A percentile compares a stretch with the other conserved stretches of the same genome.
Evolutionary conservation across 2,888 invertebrate species (phyloP).

Genomic region (Fissipunctia ypsillon): DNA sequence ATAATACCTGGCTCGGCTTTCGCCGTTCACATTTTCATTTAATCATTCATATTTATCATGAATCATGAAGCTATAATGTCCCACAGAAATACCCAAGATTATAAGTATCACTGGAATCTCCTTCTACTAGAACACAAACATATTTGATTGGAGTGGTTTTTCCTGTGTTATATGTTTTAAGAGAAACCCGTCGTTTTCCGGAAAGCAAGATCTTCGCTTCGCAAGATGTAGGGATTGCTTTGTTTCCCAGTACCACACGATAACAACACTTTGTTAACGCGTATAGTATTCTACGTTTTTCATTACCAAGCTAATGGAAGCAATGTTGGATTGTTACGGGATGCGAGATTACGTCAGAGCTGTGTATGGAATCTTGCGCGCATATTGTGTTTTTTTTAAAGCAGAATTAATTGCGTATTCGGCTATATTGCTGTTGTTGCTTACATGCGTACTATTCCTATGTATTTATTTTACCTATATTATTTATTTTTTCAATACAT

Average conservation of each 20-base stretch:
- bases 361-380: conserved; percentile 28
- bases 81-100: conserved; percentile 20
- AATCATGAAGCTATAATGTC: background rate
- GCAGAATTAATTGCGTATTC: conserved; percentile 15
- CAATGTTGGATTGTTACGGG: conserved; percentile 29
- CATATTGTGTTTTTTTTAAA: conserved; percentile 37
- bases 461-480: background rate
- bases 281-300: conserved; percentile 31
- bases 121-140: background rate
- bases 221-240: conserved; percentile 41
- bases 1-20: background rate
- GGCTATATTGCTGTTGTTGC: background rate
- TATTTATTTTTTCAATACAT: too few species aligned
- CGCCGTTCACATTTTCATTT: background rate
- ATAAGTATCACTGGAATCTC: conserved; percentile 15
- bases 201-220: conserved; percentile 8
- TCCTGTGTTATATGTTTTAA: conserved; percentile 16
- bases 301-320: conserved; percentile 42
- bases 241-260: conserved; percentile 29
- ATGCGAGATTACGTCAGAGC: conserved; percentile 42
- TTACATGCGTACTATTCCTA: background rate
- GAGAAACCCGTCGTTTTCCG: conserved; percentile 12
- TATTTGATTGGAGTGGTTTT: conserved; percentile 22
- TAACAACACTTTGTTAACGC: conserved; percentile 24
- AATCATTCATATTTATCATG: background rate